A percentile compares a stretch with the other conserved stretches of the same genome.
phyloP scores from a whole-genome alignment of 1,140 invertebrate species.

The Zeugodacus cucurbitae region DNA sequence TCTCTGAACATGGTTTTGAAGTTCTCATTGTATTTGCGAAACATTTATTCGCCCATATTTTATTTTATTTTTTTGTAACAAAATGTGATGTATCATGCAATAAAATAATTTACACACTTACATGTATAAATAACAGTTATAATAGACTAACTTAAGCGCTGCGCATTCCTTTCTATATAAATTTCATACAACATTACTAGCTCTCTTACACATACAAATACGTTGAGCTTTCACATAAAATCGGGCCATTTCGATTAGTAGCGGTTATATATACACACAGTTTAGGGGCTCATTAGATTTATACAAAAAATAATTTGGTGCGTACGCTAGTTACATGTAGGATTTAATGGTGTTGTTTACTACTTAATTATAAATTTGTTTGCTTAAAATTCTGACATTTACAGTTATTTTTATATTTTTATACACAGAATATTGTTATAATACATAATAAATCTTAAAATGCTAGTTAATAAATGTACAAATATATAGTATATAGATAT shows the following conservation, averaged over 20 bases:
- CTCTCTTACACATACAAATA: not conserved
- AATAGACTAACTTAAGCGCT: not conserved
- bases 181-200: not conserved
- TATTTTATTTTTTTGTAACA: not conserved
- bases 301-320: not conserved
- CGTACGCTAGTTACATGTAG: not conserved
- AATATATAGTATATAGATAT: not conserved
- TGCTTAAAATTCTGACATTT: not conserved
- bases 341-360: not conserved
- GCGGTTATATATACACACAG: not conserved
- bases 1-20: not conserved
- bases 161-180: not conserved
- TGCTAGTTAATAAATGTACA: conserved; percentile 6
- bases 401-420: not conserved
- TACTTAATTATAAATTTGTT: not conserved
- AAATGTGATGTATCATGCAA: not conserved
- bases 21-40: not conserved
- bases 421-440: not conserved
- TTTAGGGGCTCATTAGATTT: not conserved
- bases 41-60: not conserved
- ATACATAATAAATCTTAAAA: not conserved
- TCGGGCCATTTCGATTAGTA: not conserved
- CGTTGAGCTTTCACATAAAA: not conserved
- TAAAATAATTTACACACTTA: not conserved
- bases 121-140: not conserved